These are phyloP conservation scores for Acanthaster planci DNA, from an alignment of 35 echinoderm and acorn worm genomes.

Conservation along the genomic window DNA sequence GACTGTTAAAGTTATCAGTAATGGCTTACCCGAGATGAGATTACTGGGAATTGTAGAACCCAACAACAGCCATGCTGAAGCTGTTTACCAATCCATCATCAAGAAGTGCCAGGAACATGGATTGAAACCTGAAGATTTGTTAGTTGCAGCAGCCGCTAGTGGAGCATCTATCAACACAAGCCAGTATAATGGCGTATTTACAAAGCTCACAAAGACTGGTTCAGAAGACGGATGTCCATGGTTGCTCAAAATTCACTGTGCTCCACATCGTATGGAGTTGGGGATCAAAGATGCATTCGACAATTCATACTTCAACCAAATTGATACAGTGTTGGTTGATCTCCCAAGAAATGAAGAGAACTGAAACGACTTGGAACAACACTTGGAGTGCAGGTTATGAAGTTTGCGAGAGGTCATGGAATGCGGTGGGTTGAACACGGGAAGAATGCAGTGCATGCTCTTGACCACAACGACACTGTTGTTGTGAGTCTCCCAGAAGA, in stretches of 20 bases:
- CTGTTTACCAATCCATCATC: constrained; percentile 26
- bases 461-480: constrained; percentile 39
- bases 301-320: constrained; percentile 53
- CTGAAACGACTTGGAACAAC: constrained; percentile 44
- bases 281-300: constrained; percentile 58
- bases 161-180: constrained; percentile 59
- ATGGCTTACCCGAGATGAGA: constrained; percentile 50
- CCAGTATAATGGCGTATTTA: constrained; percentile 36
- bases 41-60: constrained; percentile 58
- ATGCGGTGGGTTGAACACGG: constrained; percentile 64
- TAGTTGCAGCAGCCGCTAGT: constrained; percentile 65
- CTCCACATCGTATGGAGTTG: constrained; percentile 53
- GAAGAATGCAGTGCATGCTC: constrained; percentile 48
- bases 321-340: constrained; percentile 57
- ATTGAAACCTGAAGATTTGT: constrained; percentile 22
- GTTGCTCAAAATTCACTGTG: constrained; percentile 46
- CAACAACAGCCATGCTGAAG: constrained; percentile 22
- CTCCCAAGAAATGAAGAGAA: constrained; percentile 38
- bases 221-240: constrained; percentile 49
- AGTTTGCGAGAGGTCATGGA: constrained; percentile 48
- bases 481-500: constrained; percentile 47
- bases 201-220: constrained; percentile 33
- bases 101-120: background rate
- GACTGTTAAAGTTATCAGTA: constrained; percentile 49
- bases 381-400: constrained; percentile 45